phyloP scores from a whole-genome alignment of 2,797 vertebrate genomes.

The Rachycentron canadum region DNA sequence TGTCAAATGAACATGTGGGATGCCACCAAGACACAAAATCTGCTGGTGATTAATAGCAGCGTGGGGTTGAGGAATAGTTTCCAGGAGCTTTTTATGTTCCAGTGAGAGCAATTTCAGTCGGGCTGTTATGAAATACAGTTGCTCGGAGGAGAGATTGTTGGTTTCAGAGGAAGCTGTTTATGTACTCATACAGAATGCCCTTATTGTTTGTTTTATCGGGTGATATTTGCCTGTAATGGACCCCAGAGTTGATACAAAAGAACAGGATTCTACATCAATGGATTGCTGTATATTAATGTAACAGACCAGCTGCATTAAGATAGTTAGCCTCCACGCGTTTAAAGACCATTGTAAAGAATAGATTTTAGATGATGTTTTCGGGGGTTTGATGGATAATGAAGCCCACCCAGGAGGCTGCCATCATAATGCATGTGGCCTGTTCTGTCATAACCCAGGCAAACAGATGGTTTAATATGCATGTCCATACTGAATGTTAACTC shows the following conservation, averaged over 20 bases:
- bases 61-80: constrained; percentile 37
- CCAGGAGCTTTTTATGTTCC: constrained; percentile 35
- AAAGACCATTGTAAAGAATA: neutral
- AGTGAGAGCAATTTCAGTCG: constrained; percentile 29
- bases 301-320: constrained; percentile 43
- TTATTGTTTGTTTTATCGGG: constrained; percentile 17
- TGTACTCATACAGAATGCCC: neutral
- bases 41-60: constrained; percentile 22
- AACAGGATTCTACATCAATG: constrained; percentile 34
- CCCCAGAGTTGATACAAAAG: constrained; percentile 49
- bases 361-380: constrained; percentile 10
- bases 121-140: constrained; percentile 31
- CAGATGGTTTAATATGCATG: constrained; percentile 33
- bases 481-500: neutral
- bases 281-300: constrained; percentile 16
- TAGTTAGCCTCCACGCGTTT: neutral
- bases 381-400: constrained; percentile 1
- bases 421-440: constrained; percentile 35
- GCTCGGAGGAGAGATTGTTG: constrained; percentile 20
- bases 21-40: constrained; percentile 29
- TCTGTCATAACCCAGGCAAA: neutral
- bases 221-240: constrained; percentile 27
- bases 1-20: constrained; percentile 11
- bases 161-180: constrained; percentile 16
- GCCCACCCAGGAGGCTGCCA: constrained; percentile 21